These are phyloP conservation scores for Neoseiulus cucumeris DNA, from an alignment of 1,140 invertebrate genomes.

Conservation along the genomic window DNA sequence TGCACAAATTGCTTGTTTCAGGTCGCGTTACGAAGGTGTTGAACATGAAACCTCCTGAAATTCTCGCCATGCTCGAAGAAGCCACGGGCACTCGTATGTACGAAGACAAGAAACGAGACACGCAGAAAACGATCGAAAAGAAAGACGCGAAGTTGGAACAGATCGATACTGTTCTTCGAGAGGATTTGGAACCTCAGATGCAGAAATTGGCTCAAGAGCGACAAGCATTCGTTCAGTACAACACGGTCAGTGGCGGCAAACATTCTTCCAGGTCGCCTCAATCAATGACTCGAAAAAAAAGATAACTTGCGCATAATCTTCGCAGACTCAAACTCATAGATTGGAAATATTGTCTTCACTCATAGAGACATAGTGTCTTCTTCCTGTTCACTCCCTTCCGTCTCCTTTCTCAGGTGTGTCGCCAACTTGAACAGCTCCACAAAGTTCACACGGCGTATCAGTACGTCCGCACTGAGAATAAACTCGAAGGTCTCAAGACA, in stretches of 20 bases:
- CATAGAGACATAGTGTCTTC: no score
- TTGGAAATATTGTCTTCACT: no score
- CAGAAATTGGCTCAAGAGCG: conserved; percentile 63
- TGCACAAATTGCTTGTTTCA: not conserved
- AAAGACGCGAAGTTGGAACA: conserved; percentile 78
- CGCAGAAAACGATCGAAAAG: conserved; percentile 71
- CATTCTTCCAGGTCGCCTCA: no score
- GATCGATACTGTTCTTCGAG: conserved; percentile 48
- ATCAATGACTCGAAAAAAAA: no score
- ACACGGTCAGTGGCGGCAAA: conserved; percentile 36
- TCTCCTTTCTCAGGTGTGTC: conserved; percentile 15
- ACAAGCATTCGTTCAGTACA: conserved; percentile 63
- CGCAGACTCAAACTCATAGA: no score
- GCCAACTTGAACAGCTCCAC: conserved; percentile 64
- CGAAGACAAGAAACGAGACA: conserved; percentile 72
- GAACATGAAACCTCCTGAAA: conserved; percentile 96
- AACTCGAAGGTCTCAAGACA: conserved; percentile 17
- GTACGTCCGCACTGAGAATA: conserved; percentile 35
- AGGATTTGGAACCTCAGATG: conserved; percentile 36
- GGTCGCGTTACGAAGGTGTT: conserved; percentile 92
- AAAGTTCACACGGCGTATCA: conserved; percentile 54
- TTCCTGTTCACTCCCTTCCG: no score
- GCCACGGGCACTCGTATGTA: conserved; percentile 96
- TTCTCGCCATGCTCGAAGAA: conserved; percentile 96
- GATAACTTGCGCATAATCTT: no score